Evolutionary conservation across 2,113 vertebrate species (phyloP).

Genomic region (Zapus hudsonius): DNA sequence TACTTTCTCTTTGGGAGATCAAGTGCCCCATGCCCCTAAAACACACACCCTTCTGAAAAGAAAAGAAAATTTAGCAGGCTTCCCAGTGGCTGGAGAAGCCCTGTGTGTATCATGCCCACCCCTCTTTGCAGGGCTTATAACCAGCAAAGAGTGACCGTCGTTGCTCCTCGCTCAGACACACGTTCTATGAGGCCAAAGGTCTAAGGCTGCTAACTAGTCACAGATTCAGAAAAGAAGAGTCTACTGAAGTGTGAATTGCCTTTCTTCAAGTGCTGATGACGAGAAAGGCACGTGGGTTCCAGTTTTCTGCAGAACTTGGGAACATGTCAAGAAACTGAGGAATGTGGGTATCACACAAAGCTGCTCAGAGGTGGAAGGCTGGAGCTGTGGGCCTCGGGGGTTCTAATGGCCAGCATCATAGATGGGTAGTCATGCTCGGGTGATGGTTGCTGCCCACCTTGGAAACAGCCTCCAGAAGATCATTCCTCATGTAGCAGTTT

Average conservation of each 20-base stretch:
- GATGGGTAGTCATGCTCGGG: too few species aligned
- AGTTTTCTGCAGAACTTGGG: background rate
- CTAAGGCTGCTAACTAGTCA: background rate
- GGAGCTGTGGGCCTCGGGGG: background rate
- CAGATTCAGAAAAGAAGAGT: background rate
- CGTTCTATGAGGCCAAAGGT: background rate
- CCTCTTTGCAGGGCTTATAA: too few species aligned
- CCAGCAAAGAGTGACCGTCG: background rate
- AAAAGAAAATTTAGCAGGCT: background rate
- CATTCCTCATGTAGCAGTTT: background rate
- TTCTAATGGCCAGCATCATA: too few species aligned
- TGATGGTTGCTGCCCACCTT: background rate
- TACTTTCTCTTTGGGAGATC: background rate
- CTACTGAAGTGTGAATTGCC: background rate
- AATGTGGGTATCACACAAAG: rapidly evolving
- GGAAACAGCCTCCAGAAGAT: background rate
- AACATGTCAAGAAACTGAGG: rapidly evolving
- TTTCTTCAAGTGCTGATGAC: background rate
- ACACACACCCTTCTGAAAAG: background rate
- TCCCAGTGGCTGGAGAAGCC: background rate
- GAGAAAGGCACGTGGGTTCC: background rate
- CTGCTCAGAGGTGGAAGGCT: background rate
- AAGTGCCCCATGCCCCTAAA: background rate
- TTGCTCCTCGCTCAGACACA: background rate
- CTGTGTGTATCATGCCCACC: background rate